Evolutionary conservation across 2,113 vertebrate species (phyloP).

Genomic region (Otolemur garnettii): DNA sequence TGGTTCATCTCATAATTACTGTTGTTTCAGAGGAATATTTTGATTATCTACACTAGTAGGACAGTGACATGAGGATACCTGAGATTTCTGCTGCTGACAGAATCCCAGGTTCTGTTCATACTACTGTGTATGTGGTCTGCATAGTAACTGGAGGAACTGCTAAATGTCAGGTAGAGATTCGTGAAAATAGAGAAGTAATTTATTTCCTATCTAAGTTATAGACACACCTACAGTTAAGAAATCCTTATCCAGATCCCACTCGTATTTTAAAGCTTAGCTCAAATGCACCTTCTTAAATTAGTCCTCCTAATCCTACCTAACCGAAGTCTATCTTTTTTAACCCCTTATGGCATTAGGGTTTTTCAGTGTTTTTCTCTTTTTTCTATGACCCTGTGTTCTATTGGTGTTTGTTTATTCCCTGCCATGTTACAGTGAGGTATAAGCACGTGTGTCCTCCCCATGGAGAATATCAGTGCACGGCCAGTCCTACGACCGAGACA

Average conservation of each 20-base stretch:
- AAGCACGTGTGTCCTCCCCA: not conserved
- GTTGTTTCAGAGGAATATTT: slow-evolving; percentile 2
- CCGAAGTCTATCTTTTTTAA: not conserved
- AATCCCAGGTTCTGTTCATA: not conserved
- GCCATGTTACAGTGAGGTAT: not conserved
- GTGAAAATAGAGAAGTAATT: not conserved
- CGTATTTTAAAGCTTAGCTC: not conserved
- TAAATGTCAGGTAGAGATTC: not conserved
- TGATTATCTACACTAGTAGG: not conserved
- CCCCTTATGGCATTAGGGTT: not conserved
- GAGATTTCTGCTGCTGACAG: not conserved
- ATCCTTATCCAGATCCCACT: not conserved
- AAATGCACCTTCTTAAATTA: not conserved
- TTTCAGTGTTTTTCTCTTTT: not conserved
- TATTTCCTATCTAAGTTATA: not conserved
- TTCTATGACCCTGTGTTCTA: not conserved
- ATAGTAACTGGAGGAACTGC: not conserved
- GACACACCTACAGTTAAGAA: not conserved
- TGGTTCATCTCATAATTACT: not conserved
- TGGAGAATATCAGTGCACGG: not conserved
- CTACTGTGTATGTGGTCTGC: not conserved
- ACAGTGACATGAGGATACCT: not conserved
- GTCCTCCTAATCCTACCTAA: not conserved
- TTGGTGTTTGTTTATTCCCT: too few relatives aligned
- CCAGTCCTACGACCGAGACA: not conserved